These are phyloP conservation scores for Hybognathus amarus DNA, from an alignment of 2,797 vertebrate genomes.

Conservation along the genomic window DNA sequence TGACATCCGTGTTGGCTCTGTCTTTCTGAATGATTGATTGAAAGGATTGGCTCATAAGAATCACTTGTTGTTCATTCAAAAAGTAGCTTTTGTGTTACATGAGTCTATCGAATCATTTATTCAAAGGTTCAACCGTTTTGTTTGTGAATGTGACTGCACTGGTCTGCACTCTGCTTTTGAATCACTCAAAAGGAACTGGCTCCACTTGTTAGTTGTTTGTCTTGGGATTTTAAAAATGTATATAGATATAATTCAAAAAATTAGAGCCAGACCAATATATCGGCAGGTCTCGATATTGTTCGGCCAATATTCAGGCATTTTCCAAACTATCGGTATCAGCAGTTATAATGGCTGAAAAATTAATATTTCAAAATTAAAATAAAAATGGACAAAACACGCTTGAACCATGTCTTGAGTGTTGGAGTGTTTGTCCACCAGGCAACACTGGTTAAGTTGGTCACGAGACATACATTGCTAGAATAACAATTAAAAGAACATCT, in stretches of 20 bases:
- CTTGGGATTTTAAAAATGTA: background rate
- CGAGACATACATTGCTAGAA: too few relatives aligned
- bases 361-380: too few relatives aligned
- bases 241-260: background rate
- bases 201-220: background rate
- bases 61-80: background rate
- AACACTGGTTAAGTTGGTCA: too few relatives aligned
- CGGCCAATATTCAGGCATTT: too few relatives aligned
- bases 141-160: background rate
- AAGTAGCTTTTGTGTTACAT: background rate
- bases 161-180: background rate
- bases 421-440: too few relatives aligned
- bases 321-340: too few relatives aligned
- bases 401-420: too few relatives aligned
- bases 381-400: too few relatives aligned
- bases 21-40: background rate
- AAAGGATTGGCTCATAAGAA: background rate
- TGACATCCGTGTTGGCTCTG: background rate
- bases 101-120: background rate
- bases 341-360: too few relatives aligned
- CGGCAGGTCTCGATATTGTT: too few relatives aligned
- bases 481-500: too few relatives aligned
- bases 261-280: too few relatives aligned
- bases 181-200: background rate
- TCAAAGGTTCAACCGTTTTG: background rate